Conservation (phyloP, 1,140 invertebrate genomes). For the Cyphomyrmex costatus region DNA sequence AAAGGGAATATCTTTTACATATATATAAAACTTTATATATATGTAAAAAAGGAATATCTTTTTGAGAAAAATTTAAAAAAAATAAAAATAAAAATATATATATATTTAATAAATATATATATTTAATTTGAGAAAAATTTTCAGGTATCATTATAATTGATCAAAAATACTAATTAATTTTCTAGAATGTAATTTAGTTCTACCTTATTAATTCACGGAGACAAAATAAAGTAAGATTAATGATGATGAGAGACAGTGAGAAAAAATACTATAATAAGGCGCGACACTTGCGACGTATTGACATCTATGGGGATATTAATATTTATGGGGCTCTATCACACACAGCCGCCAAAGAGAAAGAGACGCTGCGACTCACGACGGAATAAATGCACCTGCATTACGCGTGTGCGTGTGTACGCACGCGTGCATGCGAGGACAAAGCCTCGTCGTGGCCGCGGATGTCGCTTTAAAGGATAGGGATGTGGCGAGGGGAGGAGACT, state of each 20-base stretch:
- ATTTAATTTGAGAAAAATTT: background rate
- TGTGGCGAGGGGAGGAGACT: constrained; percentile 8
- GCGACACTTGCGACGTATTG: constrained; percentile 57
- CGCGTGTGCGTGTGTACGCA: constrained; percentile 44
- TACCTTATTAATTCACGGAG: background rate
- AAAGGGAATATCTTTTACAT: background rate
- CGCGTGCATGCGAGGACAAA: constrained; percentile 54
- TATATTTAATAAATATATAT: too few species aligned
- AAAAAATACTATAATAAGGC: constrained; percentile 38
- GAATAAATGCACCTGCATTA: constrained; percentile 65
- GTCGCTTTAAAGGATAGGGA: constrained; percentile 11
- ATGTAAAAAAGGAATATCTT: too few species aligned
- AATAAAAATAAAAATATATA: too few species aligned
- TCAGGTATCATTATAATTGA: background rate
- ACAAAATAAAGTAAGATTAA: background rate
- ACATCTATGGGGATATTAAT: constrained; percentile 71
- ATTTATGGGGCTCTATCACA: constrained; percentile 66
- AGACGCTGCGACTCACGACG: background rate
- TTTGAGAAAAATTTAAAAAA: too few species aligned
- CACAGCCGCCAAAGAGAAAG: constrained; percentile 17
- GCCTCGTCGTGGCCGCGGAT: constrained; percentile 34
- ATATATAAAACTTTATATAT: too few species aligned
- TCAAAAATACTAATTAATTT: background rate
- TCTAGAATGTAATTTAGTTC: background rate
- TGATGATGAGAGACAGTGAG: background rate